Evolutionary conservation across 2,797 vertebrate species (phyloP).

Genomic region (Furcifer pardalis): DNA sequence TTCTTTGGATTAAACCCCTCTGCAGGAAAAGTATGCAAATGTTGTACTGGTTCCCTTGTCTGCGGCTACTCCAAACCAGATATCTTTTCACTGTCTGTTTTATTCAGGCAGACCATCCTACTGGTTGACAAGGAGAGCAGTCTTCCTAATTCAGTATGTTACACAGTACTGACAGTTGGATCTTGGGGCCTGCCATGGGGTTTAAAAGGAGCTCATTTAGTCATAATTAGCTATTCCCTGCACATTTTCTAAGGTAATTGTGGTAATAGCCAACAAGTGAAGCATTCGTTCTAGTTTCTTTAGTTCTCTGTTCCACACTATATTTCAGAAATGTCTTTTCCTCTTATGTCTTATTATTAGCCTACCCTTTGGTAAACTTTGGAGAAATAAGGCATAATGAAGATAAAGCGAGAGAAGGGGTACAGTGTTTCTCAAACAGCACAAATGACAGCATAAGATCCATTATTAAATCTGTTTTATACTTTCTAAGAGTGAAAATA

Average conservation of each 20-base stretch:
- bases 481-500: conserved; percentile 52
- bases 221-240: conserved; percentile 80
- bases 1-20: conserved; percentile 77
- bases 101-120: conserved; percentile 68
- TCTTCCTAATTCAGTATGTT: conserved; percentile 76
- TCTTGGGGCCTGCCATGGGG: conserved; percentile 68
- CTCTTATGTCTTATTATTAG: conserved; percentile 54
- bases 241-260: conserved; percentile 79
- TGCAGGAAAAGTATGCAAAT: conserved; percentile 81
- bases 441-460: conserved; percentile 48
- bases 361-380: conserved; percentile 71
- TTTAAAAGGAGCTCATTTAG: conserved; percentile 79
- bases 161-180: conserved; percentile 77
- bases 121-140: conserved; percentile 69
- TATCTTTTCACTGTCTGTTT: conserved; percentile 78
- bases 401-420: conserved; percentile 57
- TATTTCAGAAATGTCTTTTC: conserved; percentile 38
- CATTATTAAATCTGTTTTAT: not conserved
- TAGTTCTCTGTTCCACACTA: conserved; percentile 65
- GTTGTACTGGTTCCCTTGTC: conserved; percentile 59
- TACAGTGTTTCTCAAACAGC: conserved; percentile 62
- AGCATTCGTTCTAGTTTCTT: conserved; percentile 75
- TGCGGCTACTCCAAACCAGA: conserved; percentile 67
- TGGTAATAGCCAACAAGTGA: conserved; percentile 80
- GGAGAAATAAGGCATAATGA: conserved; percentile 67